Percentiles rank a stretch among this genome's conserved stretches.
These are phyloP conservation scores for Pteromalus puparum DNA, from an alignment of 1,140 invertebrate species.

Conservation along the genomic window DNA sequence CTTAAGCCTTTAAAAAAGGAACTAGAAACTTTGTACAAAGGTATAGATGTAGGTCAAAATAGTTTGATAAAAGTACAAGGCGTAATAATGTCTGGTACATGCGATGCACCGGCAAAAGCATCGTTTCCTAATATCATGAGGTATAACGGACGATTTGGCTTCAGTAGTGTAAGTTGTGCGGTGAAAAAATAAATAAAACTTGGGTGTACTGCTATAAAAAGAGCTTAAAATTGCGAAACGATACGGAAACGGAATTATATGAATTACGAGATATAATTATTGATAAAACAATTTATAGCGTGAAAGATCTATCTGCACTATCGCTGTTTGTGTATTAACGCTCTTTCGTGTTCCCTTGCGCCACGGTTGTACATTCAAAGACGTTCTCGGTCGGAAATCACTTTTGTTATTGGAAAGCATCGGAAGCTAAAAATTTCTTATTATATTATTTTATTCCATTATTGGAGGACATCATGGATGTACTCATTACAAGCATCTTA, in stretches of 20 bases:
- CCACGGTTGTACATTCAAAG: slow-evolving; percentile 26
- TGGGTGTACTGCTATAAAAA: slow-evolving; percentile 30
- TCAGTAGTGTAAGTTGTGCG: slow-evolving; percentile 10
- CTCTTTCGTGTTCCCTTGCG: slow-evolving; percentile 7
- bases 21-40: background rate
- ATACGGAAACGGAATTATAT: background rate
- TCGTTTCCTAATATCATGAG: slow-evolving; percentile 51
- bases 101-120: slow-evolving; percentile 49
- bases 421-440: slow-evolving; percentile 34
- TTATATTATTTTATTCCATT: slow-evolving; percentile 44
- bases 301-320: background rate
- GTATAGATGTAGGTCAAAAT: background rate
- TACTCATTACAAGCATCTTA: slow-evolving; percentile 43
- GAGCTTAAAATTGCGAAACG: slow-evolving; percentile 24
- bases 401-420: slow-evolving; percentile 42
- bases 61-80: slow-evolving; percentile 1
- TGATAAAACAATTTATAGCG: background rate
- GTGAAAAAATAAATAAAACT: slow-evolving; percentile 10
- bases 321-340: slow-evolving; percentile 11
- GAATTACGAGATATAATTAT: background rate
- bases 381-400: slow-evolving; percentile 46
- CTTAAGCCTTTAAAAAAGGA: background rate
- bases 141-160: slow-evolving; percentile 42
- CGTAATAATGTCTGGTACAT: slow-evolving; percentile 48
- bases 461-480: slow-evolving; percentile 34